Evolutionary conservation across 2,888 invertebrate species (phyloP), one percentile per base, ranked within the genome.

Genomic region (Pammene fasciana): DNA sequence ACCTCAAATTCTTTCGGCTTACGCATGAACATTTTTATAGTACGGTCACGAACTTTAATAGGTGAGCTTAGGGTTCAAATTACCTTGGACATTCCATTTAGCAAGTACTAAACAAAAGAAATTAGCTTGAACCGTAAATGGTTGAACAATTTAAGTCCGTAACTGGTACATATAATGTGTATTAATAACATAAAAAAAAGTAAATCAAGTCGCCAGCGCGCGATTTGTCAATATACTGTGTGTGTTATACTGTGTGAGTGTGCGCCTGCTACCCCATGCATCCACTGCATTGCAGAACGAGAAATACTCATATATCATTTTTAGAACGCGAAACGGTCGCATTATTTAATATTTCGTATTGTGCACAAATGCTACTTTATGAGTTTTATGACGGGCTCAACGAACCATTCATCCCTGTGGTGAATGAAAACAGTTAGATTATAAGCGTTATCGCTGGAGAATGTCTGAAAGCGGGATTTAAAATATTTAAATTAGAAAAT

Each of bases 221-320:
- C 8, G 13, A 26, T 1, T 26, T 26, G 60, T 52, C 41, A 18
- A 50, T 41, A 52, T 62, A 62, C 62, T 50, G 62, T 50, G 18
- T 2, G 36, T 38, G 13, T 16, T 61, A 61, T 18, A 62, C 16
- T 41, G 62, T 62, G 62, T 50, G 34, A 61, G 74, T 14, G 65
- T 54, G 46, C 48, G 55, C 76, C 72, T 76, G 77, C 84, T 82
- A 86, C 87, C 88, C 90, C 86, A 88, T 89, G 88, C 85, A 79
- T 82, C 86, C 76, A 89, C 90, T 90, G 92, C 92, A 92, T 85
- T 92, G 92, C 92, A 89, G 89, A 86, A 87, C 86, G 76, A 82
- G 81, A 80, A 83, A 87, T 83, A 90, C 60, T 60, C 54, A 70
- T 90, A 90, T 86, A 84, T 90, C 89, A 91, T 85, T 87, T 89